Evolutionary conservation across 2,888 invertebrate genomes (phyloP), one percentile per base, ranked within the genome.

Genomic region (Lysandra coridon): DNA sequence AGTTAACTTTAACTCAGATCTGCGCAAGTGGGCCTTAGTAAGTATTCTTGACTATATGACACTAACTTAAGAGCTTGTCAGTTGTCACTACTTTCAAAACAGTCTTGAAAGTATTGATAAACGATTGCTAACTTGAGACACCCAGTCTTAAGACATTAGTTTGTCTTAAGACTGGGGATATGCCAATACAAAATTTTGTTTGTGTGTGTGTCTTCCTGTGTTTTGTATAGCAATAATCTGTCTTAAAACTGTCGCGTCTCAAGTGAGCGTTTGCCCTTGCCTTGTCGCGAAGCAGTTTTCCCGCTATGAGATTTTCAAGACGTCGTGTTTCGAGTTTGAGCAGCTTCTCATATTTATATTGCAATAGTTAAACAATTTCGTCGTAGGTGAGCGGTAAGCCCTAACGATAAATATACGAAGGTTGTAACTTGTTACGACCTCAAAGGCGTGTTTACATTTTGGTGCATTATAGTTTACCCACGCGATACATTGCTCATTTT

Each of bases 391-490:
- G 17, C 57, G 57, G 57, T 57, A 57, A 57, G 57, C 57, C 57
- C 57, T 57, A 17, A 57, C 57, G 17, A 14, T 44, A 75, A 44
- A 49, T 75, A 12, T 75, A 75, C 49, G 53, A 75, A 57, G 76
- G 76, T 53, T 57, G 5, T 17, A 76, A 76, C 57, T 53, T 57
- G 5, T 17, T 57, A 76, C 57, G 57, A 33, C 57, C 17, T 33
- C 76, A 53, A 33, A 33, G 33, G 76, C 53, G 12, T 30, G 57
- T 57, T 53, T 53, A 76, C 76, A 57, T 30, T 76, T 76, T 76
- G 57, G 75, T 23, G 53, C 33, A 53, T 76, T 33, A 44, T 44
- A 74, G 44, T 44, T 40, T 76, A 33, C 53, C 14, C 33, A 76
- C 33, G 57, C 57, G 69, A 4, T 33, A 37, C 69, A 69, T 76